Conservation (phyloP, 2,797 vertebrate genomes). For the Fundulus diaphanus region DNA sequence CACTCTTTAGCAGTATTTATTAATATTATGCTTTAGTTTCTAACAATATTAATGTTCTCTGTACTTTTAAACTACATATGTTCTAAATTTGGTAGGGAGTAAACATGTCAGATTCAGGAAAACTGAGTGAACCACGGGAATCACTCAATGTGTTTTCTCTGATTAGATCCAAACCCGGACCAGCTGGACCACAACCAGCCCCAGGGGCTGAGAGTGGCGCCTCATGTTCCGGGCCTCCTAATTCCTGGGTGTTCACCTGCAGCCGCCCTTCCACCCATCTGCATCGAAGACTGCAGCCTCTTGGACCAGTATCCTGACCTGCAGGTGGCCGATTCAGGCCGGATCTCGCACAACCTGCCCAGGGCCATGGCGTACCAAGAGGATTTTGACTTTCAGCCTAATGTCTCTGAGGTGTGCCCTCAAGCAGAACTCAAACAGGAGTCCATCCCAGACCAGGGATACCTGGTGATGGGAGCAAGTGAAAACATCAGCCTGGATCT, state of each 20-base stretch:
- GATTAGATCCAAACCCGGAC: conserved; percentile 45
- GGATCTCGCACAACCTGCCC: conserved; percentile 40
- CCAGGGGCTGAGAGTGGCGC: conserved; percentile 17
- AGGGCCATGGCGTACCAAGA: conserved; percentile 9
- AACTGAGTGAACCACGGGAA: not conserved
- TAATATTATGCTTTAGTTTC: not conserved
- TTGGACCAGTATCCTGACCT: conserved; percentile 73
- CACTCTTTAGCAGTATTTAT: not conserved
- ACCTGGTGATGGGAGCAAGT: conserved; percentile 67
- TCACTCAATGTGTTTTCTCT: conserved; percentile 9
- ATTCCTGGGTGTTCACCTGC: conserved; percentile 48
- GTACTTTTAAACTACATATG: not conserved
- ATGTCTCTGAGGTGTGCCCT: not conserved
- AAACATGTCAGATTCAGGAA: not conserved
- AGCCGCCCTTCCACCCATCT: conserved; percentile 7
- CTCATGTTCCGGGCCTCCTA: conserved; percentile 35
- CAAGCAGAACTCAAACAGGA: conserved; percentile 10
- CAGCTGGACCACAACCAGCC: conserved; percentile 8
- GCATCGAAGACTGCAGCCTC: conserved; percentile 63
- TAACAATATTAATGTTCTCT: too few species aligned
- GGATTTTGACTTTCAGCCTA: not conserved
- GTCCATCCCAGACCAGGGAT: conserved; percentile 65
- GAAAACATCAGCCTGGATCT: conserved; percentile 55
- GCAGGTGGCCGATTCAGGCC: conserved; percentile 63
- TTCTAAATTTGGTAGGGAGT: not conserved